Percentiles rank a stretch among this genome's conserved stretches.
phyloP scores from a whole-genome alignment of 1,140 invertebrate genomes.

The Mamestra configurata region DNA sequence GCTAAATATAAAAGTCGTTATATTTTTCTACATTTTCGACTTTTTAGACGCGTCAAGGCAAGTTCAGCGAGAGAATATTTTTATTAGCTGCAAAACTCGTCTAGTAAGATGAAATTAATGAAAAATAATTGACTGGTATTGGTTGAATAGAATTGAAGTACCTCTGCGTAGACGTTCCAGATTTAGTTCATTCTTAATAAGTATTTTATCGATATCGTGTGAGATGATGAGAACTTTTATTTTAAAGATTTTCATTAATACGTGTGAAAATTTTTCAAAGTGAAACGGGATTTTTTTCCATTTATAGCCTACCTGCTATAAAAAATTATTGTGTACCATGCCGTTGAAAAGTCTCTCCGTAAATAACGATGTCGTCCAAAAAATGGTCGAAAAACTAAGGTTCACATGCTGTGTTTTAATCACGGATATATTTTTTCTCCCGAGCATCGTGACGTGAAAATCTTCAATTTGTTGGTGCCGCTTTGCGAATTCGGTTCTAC shows the following conservation, averaged over 20 bases:
- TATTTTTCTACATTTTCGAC: no score
- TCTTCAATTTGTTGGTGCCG: conserved; percentile 2
- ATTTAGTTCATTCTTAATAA: not conserved
- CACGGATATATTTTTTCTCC: not conserved
- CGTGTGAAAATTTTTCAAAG: no score
- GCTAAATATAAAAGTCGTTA: not conserved
- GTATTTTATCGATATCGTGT: not conserved
- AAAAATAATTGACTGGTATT: not conserved
- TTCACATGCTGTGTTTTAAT: conserved; percentile 5
- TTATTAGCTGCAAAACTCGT: no score
- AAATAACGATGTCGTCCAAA: not conserved
- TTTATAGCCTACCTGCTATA: no score
- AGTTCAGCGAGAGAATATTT: no score
- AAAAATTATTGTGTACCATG: not conserved
- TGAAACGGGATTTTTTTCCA: no score
- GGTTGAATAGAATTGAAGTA: not conserved
- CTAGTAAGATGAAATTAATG: not conserved
- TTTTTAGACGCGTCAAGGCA: no score
- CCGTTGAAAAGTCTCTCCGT: not conserved
- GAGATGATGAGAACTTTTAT: no score
- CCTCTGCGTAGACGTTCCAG: not conserved
- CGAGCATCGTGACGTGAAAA: not conserved
- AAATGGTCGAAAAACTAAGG: not conserved
- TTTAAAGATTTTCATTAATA: no score
- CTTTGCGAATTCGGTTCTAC: conserved; percentile 13